A percentile compares a stretch with the other conserved stretches of the same genome.
Evolutionary conservation across 2,797 vertebrate species (phyloP).

Genomic region (Anniella stebbinsi): DNA sequence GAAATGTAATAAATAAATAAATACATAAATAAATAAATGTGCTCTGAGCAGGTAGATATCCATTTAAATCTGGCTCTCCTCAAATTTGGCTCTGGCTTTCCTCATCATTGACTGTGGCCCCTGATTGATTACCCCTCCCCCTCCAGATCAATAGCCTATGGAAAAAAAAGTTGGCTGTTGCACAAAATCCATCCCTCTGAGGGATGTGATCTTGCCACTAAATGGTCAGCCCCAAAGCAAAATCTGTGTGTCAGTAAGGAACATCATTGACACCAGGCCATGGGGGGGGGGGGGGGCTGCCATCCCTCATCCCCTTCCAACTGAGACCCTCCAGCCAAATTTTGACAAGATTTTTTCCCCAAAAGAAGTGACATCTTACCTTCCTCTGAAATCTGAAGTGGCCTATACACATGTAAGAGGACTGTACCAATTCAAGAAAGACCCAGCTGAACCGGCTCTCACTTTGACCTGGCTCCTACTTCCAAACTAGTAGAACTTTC

Average conservation of each 20-base stretch:
- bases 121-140: background rate
- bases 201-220: background rate
- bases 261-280: background rate
- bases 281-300: background rate
- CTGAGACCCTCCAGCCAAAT: background rate
- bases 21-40: too few species aligned
- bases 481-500: background rate
- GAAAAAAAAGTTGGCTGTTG: too few species aligned
- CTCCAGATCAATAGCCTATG: too few species aligned
- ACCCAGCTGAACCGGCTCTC: background rate
- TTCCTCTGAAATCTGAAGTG: background rate
- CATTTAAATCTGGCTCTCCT: background rate
- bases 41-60: background rate
- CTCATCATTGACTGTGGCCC: background rate
- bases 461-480: background rate
- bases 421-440: background rate
- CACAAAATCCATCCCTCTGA: background rate
- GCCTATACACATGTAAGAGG: background rate
- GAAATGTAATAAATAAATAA: too few species aligned
- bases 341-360: background rate
- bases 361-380: background rate
- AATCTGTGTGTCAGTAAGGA: background rate
- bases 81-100: background rate
- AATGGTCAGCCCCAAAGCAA: background rate
- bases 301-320: background rate